A percentile compares a stretch with the other conserved stretches of the same genome.
phyloP scores from a whole-genome alignment of 2,113 vertebrate species.

The Sinocyclocheilus rhinocerous region DNA sequence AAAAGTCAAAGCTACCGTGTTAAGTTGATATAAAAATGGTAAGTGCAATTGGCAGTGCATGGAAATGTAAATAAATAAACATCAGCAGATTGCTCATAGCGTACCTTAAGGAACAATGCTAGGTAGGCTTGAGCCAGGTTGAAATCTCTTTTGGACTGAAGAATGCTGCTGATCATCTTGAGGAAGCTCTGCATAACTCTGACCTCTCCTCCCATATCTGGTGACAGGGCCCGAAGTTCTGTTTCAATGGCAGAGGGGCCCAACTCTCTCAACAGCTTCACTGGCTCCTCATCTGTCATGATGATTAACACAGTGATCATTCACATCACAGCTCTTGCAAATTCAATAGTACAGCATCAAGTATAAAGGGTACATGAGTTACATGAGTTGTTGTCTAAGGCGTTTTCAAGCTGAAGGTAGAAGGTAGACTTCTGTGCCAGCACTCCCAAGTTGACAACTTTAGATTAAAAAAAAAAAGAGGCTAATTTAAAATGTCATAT shows the following conservation, averaged over 20 bases:
- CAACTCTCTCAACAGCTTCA: constrained; percentile 82
- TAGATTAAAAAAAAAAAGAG: constrained; percentile 80
- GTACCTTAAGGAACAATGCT: constrained; percentile 92
- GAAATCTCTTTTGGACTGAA: constrained; percentile 85
- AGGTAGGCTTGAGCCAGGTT: constrained; percentile 93
- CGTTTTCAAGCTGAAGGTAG: constrained; percentile 81
- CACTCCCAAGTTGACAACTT: constrained; percentile 82
- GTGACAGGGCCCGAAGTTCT: constrained; percentile 81
- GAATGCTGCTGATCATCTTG: constrained; percentile 83
- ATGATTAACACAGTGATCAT: background rate
- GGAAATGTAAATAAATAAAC: background rate
- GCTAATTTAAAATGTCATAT: background rate
- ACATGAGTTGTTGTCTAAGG: constrained; percentile 77
- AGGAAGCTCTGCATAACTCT: constrained; percentile 84
- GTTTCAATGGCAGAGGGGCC: constrained; percentile 83
- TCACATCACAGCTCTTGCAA: background rate
- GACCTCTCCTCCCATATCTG: constrained; percentile 83
- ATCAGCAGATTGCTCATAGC: background rate
- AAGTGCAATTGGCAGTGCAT: background rate
- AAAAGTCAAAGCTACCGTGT: background rate
- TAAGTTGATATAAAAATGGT: background rate
- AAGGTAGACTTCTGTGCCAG: constrained; percentile 87
- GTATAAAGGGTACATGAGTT: constrained; percentile 68
- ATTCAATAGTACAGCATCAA: background rate
- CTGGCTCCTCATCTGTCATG: constrained; percentile 73